Conservation (phyloP, 2,797 vertebrate species). For the Emys orbicularis region DNA sequence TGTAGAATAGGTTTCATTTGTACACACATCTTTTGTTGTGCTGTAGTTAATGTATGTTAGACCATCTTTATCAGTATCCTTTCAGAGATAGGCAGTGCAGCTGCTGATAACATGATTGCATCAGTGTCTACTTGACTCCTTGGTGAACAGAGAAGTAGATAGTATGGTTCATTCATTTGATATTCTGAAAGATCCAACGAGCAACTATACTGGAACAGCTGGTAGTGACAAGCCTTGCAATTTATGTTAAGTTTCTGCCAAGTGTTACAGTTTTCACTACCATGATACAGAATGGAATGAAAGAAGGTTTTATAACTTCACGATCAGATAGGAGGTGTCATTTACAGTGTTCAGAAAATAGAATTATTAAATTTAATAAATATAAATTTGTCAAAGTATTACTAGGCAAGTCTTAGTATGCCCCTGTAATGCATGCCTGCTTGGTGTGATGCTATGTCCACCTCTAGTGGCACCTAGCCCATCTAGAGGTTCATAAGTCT, state of each 20-base stretch:
- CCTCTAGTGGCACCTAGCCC: too few species aligned
- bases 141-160: not conserved
- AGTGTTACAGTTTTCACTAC: not conserved
- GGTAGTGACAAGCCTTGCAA: not conserved
- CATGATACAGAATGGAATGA: not conserved
- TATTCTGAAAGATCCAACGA: not conserved
- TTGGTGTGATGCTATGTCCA: too few species aligned
- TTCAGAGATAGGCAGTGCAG: not conserved
- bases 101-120: not conserved
- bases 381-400: not conserved
- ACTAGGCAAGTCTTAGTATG: not conserved
- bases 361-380: not conserved
- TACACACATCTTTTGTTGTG: not conserved
- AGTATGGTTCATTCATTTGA: not conserved
- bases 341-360: not conserved
- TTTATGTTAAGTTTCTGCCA: not conserved
- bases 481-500: too few species aligned
- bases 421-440: too few species aligned
- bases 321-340: not conserved
- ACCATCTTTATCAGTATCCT: not conserved
- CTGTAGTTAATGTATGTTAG: not conserved
- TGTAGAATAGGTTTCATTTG: not conserved
- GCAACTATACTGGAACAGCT: not conserved
- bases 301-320: not conserved
- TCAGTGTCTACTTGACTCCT: not conserved